Conservation (phyloP, 2,888 invertebrate genomes). For the Leptinotarsa juncta region DNA sequence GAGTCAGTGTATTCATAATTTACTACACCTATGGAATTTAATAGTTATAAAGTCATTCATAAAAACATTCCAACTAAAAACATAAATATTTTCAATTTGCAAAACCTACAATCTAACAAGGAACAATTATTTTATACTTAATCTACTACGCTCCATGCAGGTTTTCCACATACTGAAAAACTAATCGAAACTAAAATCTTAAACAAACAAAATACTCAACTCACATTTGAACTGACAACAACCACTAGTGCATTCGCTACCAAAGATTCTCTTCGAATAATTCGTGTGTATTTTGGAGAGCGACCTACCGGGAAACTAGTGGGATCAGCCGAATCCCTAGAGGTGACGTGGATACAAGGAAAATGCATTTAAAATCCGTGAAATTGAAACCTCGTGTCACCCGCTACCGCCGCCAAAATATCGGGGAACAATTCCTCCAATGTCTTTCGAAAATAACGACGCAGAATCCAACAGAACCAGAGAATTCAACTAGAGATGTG, state of each 20-base stretch:
- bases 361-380: slow-evolving; percentile 45
- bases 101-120: too few species aligned
- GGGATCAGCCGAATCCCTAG: slow-evolving; percentile 32
- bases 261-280: slow-evolving; percentile 8
- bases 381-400: slow-evolving; percentile 37
- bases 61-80: too few species aligned
- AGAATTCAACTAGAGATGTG: neutral
- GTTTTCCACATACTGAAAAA: neutral
- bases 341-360: slow-evolving; percentile 40
- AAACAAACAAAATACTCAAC: neutral
- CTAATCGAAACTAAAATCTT: neutral
- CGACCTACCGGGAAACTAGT: slow-evolving; percentile 30
- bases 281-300: slow-evolving; percentile 20
- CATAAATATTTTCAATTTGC: too few species aligned
- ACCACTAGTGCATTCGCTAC: slow-evolving; percentile 11
- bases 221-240: slow-evolving; percentile 10
- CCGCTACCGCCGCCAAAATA: slow-evolving; percentile 23
- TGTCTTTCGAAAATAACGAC: slow-evolving; percentile 25
- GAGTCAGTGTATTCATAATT: too few species aligned
- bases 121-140: too few species aligned
- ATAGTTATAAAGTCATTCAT: too few species aligned
- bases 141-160: too few species aligned
- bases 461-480: slow-evolving; percentile 28
- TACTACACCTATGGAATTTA: too few species aligned
- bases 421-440: slow-evolving; percentile 33